A percentile compares a stretch with the other conserved stretches of the same genome.
These are phyloP conservation scores for Apodemus agrarius DNA, from an alignment of 2,797 vertebrate genomes.

Conservation along the genomic window DNA sequence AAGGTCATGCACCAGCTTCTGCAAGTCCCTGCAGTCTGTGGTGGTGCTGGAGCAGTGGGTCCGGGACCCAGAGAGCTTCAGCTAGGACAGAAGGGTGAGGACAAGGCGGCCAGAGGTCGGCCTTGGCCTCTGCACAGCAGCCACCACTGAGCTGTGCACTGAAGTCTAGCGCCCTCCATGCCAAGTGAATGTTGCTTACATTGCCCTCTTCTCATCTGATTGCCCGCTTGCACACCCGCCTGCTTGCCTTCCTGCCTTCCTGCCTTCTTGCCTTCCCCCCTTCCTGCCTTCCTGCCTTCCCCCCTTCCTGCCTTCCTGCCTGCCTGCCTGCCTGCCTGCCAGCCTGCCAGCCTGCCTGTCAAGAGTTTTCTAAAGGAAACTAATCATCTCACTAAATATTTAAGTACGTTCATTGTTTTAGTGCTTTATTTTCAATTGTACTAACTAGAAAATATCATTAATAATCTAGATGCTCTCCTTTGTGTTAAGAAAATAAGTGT, in stretches of 20 bases:
- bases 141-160: conserved; percentile 63
- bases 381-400: neutral
- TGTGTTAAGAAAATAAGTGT: neutral
- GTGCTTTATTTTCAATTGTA: neutral
- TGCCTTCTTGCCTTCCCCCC: too few relatives aligned
- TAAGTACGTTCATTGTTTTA: neutral
- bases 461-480: neutral
- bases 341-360: neutral
- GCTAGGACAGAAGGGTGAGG: conserved; percentile 56
- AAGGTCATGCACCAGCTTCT: conserved; percentile 89
- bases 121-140: conserved; percentile 51
- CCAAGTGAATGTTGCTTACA: neutral
- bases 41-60: conserved; percentile 3
- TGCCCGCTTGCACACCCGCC: too few relatives aligned
- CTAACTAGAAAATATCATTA: neutral
- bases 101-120: neutral
- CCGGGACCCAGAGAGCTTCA: conserved; percentile 64
- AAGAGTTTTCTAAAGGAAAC: neutral
- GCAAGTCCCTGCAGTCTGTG: conserved; percentile 86
- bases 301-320: too few relatives aligned
- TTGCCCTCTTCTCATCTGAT: neutral
- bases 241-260: too few relatives aligned
- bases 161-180: conserved; percentile 66
- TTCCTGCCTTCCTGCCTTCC: too few relatives aligned
- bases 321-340: too few relatives aligned